These are phyloP conservation scores for Natrix natrix DNA, from an alignment of 2,797 vertebrate species.

Conservation along the genomic window DNA sequence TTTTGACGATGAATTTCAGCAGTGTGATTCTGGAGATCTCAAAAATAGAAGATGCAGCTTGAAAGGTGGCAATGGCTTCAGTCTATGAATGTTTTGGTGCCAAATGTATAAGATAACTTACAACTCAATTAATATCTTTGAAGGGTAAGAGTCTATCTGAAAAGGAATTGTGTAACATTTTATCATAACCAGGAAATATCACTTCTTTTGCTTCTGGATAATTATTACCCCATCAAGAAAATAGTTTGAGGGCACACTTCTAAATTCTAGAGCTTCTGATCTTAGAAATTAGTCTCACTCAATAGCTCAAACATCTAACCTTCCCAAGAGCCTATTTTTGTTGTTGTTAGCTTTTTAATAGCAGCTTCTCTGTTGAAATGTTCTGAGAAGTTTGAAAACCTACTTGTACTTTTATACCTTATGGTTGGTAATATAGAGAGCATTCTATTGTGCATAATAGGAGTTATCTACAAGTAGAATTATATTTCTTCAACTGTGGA, in stretches of 20 bases:
- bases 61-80: background rate
- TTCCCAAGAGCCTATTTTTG: background rate
- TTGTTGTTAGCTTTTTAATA: background rate
- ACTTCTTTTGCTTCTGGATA: background rate
- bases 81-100: background rate
- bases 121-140: background rate
- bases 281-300: background rate
- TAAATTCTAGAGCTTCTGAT: background rate
- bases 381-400: background rate
- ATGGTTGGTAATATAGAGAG: background rate
- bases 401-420: background rate
- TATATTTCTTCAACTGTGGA: no score
- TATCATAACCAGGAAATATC: background rate
- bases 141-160: background rate
- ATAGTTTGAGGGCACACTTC: background rate
- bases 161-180: background rate
- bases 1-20: background rate
- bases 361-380: background rate
- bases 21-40: background rate
- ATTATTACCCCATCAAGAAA: background rate
- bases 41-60: background rate
- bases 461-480: background rate
- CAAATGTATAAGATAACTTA: background rate
- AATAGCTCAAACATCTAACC: background rate
- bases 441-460: background rate